These are phyloP conservation scores for Corbicula japonica DNA, from an alignment of 2,888 invertebrate genomes.

Conservation along the genomic window DNA sequence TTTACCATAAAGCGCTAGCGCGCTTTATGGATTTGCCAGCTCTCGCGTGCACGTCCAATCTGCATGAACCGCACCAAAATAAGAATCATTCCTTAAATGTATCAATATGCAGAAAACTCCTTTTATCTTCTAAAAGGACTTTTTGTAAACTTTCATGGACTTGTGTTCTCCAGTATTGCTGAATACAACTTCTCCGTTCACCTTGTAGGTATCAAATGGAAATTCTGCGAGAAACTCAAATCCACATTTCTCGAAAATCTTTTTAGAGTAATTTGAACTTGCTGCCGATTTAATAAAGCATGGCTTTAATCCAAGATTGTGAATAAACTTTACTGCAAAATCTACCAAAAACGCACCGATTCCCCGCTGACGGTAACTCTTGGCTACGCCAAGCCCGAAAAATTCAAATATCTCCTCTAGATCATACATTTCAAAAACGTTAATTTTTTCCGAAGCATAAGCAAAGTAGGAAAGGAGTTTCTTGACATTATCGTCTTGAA, in stretches of 20 bases:
- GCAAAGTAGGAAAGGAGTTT: constrained; percentile 3
- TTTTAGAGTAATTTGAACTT: constrained; percentile 27
- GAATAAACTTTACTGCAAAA: constrained; percentile 3
- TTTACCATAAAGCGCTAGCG: too few relatives aligned
- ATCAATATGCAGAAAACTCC: too few relatives aligned
- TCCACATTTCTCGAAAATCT: constrained; percentile 21
- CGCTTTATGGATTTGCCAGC: too few relatives aligned
- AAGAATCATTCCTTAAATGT: too few relatives aligned
- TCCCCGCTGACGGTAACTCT: constrained; percentile 12
- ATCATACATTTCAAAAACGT: constrained; percentile 18
- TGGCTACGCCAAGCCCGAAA: constrained; percentile 6
- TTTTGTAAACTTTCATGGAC: constrained; percentile 7
- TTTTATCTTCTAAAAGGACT: too few relatives aligned
- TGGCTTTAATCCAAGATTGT: constrained; percentile 4
- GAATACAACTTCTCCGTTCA: constrained; percentile 24
- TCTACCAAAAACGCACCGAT: constrained; percentile 15
- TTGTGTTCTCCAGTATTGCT: constrained; percentile 40
- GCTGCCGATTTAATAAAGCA: constrained; percentile 2
- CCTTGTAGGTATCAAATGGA: constrained; percentile 32
- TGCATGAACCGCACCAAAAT: too few relatives aligned
- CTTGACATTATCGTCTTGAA: not conserved
- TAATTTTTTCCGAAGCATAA: not conserved
- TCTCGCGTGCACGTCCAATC: too few relatives aligned
- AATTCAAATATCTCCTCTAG: constrained; percentile 10
- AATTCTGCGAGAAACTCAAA: constrained; percentile 27